Conservation (phyloP, 2,888 invertebrate genomes). For the Drosophila putrida region DNA sequence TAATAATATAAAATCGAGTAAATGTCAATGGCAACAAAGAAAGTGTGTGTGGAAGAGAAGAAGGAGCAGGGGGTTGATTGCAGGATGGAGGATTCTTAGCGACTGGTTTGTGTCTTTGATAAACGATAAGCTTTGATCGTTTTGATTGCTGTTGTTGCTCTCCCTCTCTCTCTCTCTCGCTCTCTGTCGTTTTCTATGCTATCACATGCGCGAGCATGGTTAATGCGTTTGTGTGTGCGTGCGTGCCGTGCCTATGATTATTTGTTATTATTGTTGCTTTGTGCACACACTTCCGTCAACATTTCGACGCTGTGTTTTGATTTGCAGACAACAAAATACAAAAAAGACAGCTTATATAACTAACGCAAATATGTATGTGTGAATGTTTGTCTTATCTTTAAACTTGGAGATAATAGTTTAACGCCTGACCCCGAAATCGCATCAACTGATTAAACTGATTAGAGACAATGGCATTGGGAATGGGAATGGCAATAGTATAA, state of each 20-base stretch:
- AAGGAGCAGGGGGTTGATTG: not conserved
- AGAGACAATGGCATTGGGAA: conserved; percentile 25
- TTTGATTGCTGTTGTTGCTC: conserved; percentile 4
- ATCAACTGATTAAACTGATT: conserved; percentile 44
- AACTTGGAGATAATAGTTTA: conserved; percentile 35
- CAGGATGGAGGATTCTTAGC: conserved; percentile 26
- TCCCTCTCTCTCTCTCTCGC: not conserved
- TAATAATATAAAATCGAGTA: conserved; percentile 12
- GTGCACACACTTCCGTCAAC: conserved; percentile 54
- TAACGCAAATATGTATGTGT: conserved; percentile 10
- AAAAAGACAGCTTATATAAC: conserved; percentile 44
- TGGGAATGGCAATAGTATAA: not conserved
- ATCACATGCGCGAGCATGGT: conserved; percentile 28
- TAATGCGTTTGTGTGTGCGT: not conserved
- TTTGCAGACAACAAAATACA: conserved; percentile 30
- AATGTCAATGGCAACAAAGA: not conserved
- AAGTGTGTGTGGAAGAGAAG: not conserved
- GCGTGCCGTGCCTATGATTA: conserved; percentile 7
- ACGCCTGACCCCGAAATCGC: conserved; percentile 48
- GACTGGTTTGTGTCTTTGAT: conserved; percentile 28
- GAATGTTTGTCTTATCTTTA: conserved; percentile 30
- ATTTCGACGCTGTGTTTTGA: conserved; percentile 41
- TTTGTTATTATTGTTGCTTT: conserved; percentile 32
- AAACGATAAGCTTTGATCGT: conserved; percentile 7
- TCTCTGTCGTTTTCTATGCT: not conserved